These are phyloP conservation scores for Poliocrania exsul DNA, from an alignment of 2,797 vertebrate species.

Conservation along the genomic window DNA sequence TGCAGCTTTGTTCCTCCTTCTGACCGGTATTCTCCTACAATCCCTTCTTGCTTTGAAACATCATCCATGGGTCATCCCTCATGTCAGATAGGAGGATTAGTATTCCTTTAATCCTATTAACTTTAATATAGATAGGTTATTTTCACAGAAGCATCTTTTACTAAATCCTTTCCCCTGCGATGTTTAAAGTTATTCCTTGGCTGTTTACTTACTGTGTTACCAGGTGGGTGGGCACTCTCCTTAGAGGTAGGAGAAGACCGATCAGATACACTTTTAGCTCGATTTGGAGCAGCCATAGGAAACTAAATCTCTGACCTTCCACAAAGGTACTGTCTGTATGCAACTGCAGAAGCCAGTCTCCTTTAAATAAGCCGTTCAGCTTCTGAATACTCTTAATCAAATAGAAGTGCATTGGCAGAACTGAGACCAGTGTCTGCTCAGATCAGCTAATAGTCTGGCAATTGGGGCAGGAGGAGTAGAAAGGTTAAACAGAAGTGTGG, in stretches of 20 bases:
- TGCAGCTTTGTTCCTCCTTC: background rate
- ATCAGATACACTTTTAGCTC: background rate
- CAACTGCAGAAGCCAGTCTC: background rate
- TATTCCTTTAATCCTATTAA: constrained; percentile 51
- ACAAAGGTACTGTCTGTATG: background rate
- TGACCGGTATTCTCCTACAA: background rate
- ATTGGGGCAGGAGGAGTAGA: background rate
- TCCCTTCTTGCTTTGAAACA: constrained; percentile 1
- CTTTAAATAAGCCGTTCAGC: background rate
- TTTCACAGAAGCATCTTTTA: background rate
- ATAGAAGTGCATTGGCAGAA: background rate
- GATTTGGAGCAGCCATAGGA: background rate
- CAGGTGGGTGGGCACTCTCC: background rate
- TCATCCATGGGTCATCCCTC: background rate
- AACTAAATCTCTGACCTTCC: background rate
- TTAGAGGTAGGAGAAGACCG: background rate
- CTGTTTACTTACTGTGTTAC: background rate
- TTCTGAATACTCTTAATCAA: background rate
- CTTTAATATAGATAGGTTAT: constrained; percentile 34
- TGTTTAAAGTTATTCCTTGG: background rate
- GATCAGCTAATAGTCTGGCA: background rate
- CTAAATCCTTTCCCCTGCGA: background rate
- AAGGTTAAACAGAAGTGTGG: background rate
- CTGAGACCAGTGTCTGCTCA: background rate
- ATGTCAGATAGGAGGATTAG: constrained; percentile 39